Percentiles rank a stretch among this genome's conserved stretches.
Evolutionary conservation across 2,888 invertebrate species (phyloP).

Genomic region (Oscheius sp.): DNA sequence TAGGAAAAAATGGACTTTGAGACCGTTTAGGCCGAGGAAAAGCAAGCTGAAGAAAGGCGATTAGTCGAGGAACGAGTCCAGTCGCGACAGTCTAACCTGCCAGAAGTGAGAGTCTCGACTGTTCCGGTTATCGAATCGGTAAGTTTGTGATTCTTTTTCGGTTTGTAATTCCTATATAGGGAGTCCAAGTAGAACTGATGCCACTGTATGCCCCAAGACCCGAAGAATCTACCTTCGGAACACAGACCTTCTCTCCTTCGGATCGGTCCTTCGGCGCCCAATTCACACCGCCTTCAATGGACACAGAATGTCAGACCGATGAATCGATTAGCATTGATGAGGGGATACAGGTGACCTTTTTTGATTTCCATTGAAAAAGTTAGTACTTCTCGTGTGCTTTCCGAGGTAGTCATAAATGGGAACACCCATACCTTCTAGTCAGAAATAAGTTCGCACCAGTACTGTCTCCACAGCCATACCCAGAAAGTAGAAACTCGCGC

Average conservation of each 20-base stretch:
- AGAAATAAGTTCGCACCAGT: too few species aligned
- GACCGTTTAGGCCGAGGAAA: conserved; percentile 36
- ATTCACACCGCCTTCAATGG: neutral
- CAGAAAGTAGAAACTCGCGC: too few species aligned
- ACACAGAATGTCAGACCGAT: conserved; percentile 16
- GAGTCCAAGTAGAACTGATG: neutral
- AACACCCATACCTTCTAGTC: too few species aligned
- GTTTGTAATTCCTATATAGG: neutral
- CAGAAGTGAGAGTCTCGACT: neutral
- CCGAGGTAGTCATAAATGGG: too few species aligned
- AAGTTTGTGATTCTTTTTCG: neutral
- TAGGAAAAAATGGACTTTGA: neutral
- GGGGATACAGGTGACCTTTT: conserved; percentile 13
- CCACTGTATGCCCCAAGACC: conserved; percentile 21
- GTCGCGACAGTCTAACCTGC: conserved; percentile 15
- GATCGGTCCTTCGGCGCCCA: conserved; percentile 29
- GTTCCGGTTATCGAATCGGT: conserved; percentile 19
- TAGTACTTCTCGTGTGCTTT: too few species aligned
- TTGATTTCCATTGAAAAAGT: neutral
- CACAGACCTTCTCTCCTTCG: conserved; percentile 5
- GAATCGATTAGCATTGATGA: conserved; percentile 13
- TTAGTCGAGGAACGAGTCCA: conserved; percentile 27
- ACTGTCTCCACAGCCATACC: too few species aligned
- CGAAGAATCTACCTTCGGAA: conserved; percentile 18
- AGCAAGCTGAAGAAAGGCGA: conserved; percentile 31